phyloP scores from a whole-genome alignment of 2,888 invertebrate species.

The Dynastes tityus region DNA sequence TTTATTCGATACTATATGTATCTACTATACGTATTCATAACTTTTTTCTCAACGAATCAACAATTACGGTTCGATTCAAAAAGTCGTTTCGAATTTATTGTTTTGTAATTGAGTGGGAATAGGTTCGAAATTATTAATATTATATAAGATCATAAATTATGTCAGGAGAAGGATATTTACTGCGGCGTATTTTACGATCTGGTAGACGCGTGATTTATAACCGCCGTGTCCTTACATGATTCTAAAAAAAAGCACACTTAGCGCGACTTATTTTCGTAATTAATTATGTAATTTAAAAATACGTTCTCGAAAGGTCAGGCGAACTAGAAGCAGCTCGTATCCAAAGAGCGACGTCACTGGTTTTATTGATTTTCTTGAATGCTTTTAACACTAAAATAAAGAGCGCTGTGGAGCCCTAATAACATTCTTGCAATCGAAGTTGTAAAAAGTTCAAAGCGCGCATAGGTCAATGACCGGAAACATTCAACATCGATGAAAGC shows the following conservation, averaged over 20 bases:
- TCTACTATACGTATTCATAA: neutral
- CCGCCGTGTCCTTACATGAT: slow-evolving; percentile 29
- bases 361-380: slow-evolving; percentile 35
- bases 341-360: slow-evolving; percentile 19
- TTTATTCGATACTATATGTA: neutral
- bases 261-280: slow-evolving; percentile 42
- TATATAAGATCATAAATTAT: slow-evolving; percentile 44
- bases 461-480: slow-evolving; percentile 9
- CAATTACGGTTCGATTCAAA: neutral
- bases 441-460: slow-evolving; percentile 29
- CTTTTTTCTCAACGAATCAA: too few species aligned
- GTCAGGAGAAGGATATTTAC: slow-evolving; percentile 29
- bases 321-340: slow-evolving; percentile 8
- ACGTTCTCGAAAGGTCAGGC: slow-evolving; percentile 35
- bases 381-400: slow-evolving; percentile 27
- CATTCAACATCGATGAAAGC: too few species aligned
- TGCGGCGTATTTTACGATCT: slow-evolving; percentile 41
- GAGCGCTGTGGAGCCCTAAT: slow-evolving; percentile 6
- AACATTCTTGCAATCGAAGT: slow-evolving; percentile 19
- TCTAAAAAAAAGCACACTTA: slow-evolving; percentile 29
- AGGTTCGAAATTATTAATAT: slow-evolving; percentile 37
- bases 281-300: slow-evolving; percentile 46
- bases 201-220: slow-evolving; percentile 40
- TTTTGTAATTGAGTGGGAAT: slow-evolving; percentile 38
- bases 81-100: slow-evolving; percentile 25